phyloP scores from a whole-genome alignment of 2,888 invertebrate genomes.

The Rhingia campestris region DNA sequence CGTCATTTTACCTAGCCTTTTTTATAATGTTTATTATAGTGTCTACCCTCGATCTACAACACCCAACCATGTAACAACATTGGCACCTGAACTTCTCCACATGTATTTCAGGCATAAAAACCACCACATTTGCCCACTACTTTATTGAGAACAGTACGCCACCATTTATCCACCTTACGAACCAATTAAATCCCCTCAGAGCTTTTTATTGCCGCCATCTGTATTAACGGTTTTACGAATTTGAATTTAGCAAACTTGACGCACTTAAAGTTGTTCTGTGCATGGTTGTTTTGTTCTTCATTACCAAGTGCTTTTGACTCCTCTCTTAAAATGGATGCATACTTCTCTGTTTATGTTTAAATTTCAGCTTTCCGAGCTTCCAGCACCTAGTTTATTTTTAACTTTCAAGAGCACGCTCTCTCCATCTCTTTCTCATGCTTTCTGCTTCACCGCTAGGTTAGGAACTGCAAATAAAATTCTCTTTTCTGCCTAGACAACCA shows the following conservation, averaged over 20 bases:
- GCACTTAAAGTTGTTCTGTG: constrained; percentile 2
- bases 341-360: not conserved
- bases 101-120: no score
- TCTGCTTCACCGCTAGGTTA: constrained; percentile 12
- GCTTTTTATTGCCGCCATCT: constrained; percentile 8
- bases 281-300: not conserved
- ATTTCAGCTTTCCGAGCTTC: constrained; percentile 25
- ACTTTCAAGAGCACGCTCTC: constrained; percentile 21
- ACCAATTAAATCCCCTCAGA: not conserved
- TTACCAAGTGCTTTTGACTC: not conserved
- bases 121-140: no score
- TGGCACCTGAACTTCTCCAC: no score
- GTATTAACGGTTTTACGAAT: constrained; percentile 32
- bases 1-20: no score
- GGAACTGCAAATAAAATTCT: constrained; percentile 6
- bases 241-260: constrained; percentile 20
- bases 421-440: constrained; percentile 2
- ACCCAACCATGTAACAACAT: no score
- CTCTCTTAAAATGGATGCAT: constrained; percentile 12
- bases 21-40: no score
- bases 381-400: constrained; percentile 22
- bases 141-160: no score
- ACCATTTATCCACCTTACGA: no score
- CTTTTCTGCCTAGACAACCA: constrained; percentile 21
- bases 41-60: no score